Conservation (phyloP, 2,888 invertebrate species). For the Linyphia triangularis region DNA sequence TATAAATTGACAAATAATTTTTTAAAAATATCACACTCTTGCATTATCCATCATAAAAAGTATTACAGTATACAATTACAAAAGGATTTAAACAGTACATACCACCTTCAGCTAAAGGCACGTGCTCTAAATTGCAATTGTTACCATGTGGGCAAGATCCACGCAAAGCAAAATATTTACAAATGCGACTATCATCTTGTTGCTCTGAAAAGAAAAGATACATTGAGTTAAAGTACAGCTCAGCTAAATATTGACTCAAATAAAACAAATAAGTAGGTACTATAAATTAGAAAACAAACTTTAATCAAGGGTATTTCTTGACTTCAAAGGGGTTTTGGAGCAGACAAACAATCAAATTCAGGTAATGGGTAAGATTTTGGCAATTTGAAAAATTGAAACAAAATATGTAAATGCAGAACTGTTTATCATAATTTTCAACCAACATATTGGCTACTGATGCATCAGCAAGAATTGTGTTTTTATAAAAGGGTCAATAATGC, state of each 20-base stretch:
- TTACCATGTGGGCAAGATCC: constrained; percentile 78
- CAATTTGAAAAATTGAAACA: no score
- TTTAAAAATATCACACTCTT: neutral
- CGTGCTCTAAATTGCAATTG: constrained; percentile 78
- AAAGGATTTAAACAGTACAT: constrained; percentile 2
- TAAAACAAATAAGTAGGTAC: no score
- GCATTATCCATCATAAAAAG: neutral
- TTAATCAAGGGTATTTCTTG: no score
- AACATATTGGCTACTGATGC: no score
- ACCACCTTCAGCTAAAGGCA: constrained; percentile 68
- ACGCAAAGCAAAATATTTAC: constrained; percentile 78
- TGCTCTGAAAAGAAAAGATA: constrained; percentile 77
- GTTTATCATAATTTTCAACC: no score
- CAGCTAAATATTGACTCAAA: neutral
- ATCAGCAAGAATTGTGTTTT: no score
- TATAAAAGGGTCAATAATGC: no score
- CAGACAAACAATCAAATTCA: no score
- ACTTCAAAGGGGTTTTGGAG: no score
- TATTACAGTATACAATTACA: neutral
- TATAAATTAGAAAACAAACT: no score
- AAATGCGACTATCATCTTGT: constrained; percentile 78
- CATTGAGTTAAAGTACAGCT: neutral
- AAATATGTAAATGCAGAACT: no score
- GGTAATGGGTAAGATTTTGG: no score
- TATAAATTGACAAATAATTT: neutral